Evolutionary conservation across 2,888 invertebrate genomes (phyloP).

Genomic region (Melinopterus prodromus): DNA sequence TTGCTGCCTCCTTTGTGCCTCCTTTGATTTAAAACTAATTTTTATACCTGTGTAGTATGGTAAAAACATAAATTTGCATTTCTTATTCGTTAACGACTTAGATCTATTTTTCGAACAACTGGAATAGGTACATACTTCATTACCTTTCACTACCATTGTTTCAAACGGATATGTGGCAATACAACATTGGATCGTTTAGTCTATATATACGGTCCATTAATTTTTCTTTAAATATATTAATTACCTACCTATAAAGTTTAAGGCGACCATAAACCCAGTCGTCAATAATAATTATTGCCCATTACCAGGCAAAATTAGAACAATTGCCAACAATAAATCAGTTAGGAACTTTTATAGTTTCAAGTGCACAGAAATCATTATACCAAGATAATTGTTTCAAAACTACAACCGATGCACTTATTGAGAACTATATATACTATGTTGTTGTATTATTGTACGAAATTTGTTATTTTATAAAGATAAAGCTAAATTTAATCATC

Average conservation of each 20-base stretch:
- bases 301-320: background rate
- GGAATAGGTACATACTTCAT: background rate
- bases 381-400: no score
- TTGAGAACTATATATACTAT: no score
- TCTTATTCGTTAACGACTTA: no score
- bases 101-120: no score
- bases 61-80: no score
- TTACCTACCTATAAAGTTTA: background rate
- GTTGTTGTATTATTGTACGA: no score
- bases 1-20: no score
- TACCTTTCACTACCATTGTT: background rate
- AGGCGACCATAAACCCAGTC: background rate
- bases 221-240: background rate
- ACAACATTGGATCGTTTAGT: background rate
- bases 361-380: background rate
- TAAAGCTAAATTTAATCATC: no score
- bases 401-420: no score
- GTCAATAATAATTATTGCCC: background rate
- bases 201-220: background rate
- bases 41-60: no score
- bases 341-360: background rate
- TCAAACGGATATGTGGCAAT: background rate
- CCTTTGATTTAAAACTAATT: no score
- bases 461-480: no score
- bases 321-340: background rate